Base-by-base conservation (phyloP, 1,140 invertebrate species). In the Drosophila guanche region DNA sequence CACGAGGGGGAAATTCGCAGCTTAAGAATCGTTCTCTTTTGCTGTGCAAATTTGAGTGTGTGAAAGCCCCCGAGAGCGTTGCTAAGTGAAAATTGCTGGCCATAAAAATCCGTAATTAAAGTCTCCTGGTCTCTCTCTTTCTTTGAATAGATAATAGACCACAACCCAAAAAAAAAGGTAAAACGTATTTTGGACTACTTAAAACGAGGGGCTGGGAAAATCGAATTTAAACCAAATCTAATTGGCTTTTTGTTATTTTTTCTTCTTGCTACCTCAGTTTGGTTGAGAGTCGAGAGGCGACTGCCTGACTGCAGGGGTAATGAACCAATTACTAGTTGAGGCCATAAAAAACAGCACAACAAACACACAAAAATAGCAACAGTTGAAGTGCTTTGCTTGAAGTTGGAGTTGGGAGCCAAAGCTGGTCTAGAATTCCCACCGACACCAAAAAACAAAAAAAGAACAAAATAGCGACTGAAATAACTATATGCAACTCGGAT, bases 301-400 rank as follows among this genome's bases (percentile, higher is more conserved):
- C 37, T 45, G 53, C 45, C 68, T 71, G 50, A 76, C 70, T 83
- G 79, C 69, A 75, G 79, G 79, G 79, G 79, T 83, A 78, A 84
- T 83, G 79, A 83, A 83, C 79, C 79, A 83, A 83, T 83, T 83
- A 83, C 79, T 66, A 62, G 56, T 69, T 76, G 63, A 81, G 75
- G 74, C 63, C 79, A 84, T 83, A 84, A 78, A 81, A 84, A 79
- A 70, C 65, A 59, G 69, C 56, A 73, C 60, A 56, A 61, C 70
- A 65, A 68, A 45, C 65, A 33, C n/a, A 67, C 33, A 54, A 33
- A 51, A 56, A 56, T 56, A 68, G 50, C 50, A 76, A 23, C 73
- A 58, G 62, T 61, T 68, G 42, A 65, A 65, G 66, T 65, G 72
- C 53, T 48, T 57, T 54, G 16, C 16, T 20, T 0, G 67, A 14